Conservation (phyloP, 1,140 invertebrate species). For the Eurosta solidaginis region DNA sequence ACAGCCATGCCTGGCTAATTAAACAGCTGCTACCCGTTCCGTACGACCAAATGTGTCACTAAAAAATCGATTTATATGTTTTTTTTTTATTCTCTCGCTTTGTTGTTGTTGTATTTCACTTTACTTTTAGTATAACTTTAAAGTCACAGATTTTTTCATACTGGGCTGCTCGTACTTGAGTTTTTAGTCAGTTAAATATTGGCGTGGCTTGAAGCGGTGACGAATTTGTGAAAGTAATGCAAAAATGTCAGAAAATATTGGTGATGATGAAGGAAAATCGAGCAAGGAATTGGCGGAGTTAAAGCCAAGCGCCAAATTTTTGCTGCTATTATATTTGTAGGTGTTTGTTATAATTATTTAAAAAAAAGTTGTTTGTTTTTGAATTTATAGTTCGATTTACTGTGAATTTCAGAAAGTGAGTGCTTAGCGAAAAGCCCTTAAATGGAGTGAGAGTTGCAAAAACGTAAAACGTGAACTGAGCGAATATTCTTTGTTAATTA, state of each 20-base stretch:
- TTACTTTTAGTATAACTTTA: conserved; percentile 10
- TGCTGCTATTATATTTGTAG: background rate
- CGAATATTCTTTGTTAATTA: no score
- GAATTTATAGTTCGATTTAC: background rate
- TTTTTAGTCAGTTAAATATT: conserved; percentile 1
- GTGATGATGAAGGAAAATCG: background rate
- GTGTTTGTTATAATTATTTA: background rate
- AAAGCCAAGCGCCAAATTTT: background rate
- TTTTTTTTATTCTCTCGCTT: background rate
- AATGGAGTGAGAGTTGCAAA: no score
- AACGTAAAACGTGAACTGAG: no score
- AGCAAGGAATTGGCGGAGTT: conserved; percentile 9
- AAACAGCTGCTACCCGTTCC: background rate
- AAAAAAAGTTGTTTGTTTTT: no score
- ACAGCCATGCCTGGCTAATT: conserved; percentile 4
- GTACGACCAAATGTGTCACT: conserved; percentile 1
- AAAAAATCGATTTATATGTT: conserved; percentile 1
- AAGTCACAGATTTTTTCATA: background rate
- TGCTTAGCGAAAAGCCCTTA: no score
- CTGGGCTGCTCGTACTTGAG: background rate
- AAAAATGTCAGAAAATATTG: conserved; percentile 23
- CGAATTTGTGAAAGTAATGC: conserved; percentile 25
- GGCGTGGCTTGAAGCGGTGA: conserved; percentile 8
- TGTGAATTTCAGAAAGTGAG: no score
- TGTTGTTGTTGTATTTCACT: no score